Evolutionary conservation across 2,888 invertebrate genomes (phyloP).

Genomic region (Hemithea aestivaria): DNA sequence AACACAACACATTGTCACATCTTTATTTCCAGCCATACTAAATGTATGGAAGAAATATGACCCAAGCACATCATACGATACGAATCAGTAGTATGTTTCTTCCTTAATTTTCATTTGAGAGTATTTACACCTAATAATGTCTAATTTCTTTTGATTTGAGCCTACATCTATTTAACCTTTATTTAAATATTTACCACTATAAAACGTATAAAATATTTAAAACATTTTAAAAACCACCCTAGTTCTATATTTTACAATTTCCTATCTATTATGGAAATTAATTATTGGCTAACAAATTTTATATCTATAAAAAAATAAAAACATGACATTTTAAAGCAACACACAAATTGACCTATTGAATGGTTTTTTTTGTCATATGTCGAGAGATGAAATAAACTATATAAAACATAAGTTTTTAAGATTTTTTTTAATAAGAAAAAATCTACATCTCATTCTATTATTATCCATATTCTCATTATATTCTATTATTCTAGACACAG

Average conservation of each 20-base stretch:
- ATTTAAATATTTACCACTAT: slow-evolving; percentile 21
- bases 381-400: no score
- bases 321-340: slow-evolving; percentile 7
- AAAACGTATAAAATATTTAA: slow-evolving; percentile 29
- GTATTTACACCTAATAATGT: slow-evolving; percentile 14
- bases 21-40: no score
- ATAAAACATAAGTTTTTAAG: no score
- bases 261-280: slow-evolving; percentile 9
- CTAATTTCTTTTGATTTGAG: slow-evolving; percentile 11
- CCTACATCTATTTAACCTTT: slow-evolving; percentile 17
- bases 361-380: slow-evolving; percentile 22
- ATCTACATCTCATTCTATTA: no score
- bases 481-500: no score
- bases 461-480: no score
- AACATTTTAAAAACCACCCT: slow-evolving; percentile 18
- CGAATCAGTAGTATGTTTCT: no score
- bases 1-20: no score
- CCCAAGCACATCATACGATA: no score
- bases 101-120: neutral
- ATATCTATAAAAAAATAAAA: slow-evolving; percentile 7
- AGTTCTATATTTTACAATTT: slow-evolving; percentile 21
- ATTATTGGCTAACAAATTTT: slow-evolving; percentile 11
- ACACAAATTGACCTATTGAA: slow-evolving; percentile 5
- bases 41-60: no score
- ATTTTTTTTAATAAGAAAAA: no score